Conservation (phyloP, 2,113 vertebrate genomes). For the Pachypanchax playfairii region DNA sequence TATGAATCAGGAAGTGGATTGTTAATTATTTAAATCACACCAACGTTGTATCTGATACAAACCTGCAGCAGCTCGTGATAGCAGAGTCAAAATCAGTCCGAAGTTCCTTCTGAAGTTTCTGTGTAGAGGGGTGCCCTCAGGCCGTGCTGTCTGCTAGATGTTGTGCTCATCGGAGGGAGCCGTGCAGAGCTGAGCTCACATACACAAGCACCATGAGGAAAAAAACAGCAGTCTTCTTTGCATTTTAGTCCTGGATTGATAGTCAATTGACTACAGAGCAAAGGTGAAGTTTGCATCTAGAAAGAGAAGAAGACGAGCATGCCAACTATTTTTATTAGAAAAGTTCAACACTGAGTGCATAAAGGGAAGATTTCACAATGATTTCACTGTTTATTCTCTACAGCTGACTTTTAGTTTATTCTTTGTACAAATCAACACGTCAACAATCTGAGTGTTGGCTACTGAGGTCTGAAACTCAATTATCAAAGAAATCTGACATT, state of each 20-base stretch:
- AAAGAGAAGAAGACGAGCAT: not conserved
- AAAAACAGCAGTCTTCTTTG: conserved; percentile 28
- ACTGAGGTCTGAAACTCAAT: conserved; percentile 64
- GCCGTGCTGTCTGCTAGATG: conserved; percentile 48
- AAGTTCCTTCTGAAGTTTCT: conserved; percentile 56
- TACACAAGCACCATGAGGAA: conserved; percentile 17
- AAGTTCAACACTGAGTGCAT: not conserved
- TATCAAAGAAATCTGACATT: conserved; percentile 50
- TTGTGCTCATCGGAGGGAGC: conserved; percentile 37
- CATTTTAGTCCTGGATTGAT: conserved; percentile 14
- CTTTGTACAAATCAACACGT: conserved; percentile 49
- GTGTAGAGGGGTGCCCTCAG: conserved; percentile 39
- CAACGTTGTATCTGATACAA: no score
- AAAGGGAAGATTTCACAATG: not conserved
- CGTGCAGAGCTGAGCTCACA: conserved; percentile 37
- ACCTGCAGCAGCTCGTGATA: not conserved
- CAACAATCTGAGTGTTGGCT: conserved; percentile 41
- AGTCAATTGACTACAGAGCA: conserved; percentile 34
- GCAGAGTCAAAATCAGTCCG: not conserved
- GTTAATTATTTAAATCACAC: no score
- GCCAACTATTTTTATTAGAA: not conserved
- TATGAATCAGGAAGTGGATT: conserved; percentile 1
- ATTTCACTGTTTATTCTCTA: conserved; percentile 51
- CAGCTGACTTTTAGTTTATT: conserved; percentile 30
- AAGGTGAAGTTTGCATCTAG: conserved; percentile 29